Evolutionary conservation across 1,140 invertebrate genomes (phyloP).

Genomic region (Oedothorax gibbosus): DNA sequence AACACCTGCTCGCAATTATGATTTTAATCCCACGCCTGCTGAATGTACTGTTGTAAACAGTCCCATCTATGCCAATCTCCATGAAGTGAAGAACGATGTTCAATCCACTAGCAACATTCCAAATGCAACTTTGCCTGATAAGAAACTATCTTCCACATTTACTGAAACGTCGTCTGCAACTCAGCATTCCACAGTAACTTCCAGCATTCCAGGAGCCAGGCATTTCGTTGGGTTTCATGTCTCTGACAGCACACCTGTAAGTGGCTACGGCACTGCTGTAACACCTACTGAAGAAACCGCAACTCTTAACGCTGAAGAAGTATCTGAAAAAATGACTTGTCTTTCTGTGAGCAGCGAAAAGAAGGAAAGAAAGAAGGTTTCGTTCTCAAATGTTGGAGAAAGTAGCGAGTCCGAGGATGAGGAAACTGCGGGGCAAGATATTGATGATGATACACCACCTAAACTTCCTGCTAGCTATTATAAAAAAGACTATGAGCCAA

Average conservation of each 20-base stretch:
- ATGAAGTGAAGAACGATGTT: conserved; percentile 45
- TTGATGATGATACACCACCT: background rate
- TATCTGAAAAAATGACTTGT: conserved; percentile 48
- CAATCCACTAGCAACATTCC: background rate
- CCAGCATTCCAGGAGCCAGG: background rate
- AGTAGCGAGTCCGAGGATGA: conserved; percentile 31
- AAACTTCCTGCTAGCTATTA: conserved; percentile 2
- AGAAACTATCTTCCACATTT: background rate
- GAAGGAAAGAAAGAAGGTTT: conserved; percentile 52
- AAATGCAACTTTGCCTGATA: conserved; percentile 6
- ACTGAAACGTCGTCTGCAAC: background rate
- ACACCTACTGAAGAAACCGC: background rate
- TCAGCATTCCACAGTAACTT: conserved; percentile 3
- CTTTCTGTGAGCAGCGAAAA: conserved; percentile 17
- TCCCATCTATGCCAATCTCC: conserved; percentile 53
- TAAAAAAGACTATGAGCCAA: conserved; percentile 53
- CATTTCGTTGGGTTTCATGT: conserved; percentile 54
- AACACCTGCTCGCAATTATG: background rate
- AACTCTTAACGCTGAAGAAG: background rate
- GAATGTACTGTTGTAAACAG: conserved; percentile 50
- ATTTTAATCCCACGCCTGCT: conserved; percentile 45
- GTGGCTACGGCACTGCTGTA: conserved; percentile 15
- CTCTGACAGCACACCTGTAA: conserved; percentile 53
- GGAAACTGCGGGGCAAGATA: background rate
- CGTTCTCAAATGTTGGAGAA: conserved; percentile 19